Conservation (phyloP, 2,113 vertebrate genomes). For the Climacteris rufus region DNA sequence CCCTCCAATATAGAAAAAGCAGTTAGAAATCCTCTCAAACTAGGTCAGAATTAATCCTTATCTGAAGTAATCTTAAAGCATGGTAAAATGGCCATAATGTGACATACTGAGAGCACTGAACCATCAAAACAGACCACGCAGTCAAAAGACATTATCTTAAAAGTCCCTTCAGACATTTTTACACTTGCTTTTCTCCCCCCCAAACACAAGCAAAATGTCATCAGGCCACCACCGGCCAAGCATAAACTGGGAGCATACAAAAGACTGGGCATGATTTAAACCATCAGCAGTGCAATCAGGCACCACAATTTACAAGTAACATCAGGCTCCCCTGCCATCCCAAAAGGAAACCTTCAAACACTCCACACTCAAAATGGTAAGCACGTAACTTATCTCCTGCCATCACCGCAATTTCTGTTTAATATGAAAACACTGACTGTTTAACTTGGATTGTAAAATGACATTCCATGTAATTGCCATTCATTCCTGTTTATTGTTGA, state of each 20-base stretch:
- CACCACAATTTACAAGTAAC: conserved; percentile 25
- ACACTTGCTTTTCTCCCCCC: neutral
- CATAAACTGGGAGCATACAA: neutral
- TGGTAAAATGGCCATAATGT: conserved; percentile 50
- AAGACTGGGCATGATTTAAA: conserved; percentile 4
- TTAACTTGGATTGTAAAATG: conserved; percentile 55
- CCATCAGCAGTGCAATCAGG: neutral
- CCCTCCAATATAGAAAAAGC: conserved; percentile 2
- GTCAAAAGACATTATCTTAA: conserved; percentile 38
- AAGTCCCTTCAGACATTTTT: conserved; percentile 23
- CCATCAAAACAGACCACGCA: conserved; percentile 45
- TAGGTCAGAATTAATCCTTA: conserved; percentile 71
- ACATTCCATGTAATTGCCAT: neutral
- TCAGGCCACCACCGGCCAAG: neutral
- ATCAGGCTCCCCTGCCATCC: neutral
- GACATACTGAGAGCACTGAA: conserved; percentile 16
- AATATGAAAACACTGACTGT: neutral
- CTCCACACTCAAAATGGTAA: conserved; percentile 10
- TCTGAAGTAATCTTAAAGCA: conserved; percentile 57
- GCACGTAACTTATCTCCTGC: conserved; percentile 8
- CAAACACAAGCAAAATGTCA: conserved; percentile 41
- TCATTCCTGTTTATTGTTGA: neutral
- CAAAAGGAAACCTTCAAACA: conserved; percentile 39
- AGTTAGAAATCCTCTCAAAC: conserved; percentile 56
- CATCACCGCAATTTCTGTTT: conserved; percentile 12